phyloP scores from a whole-genome alignment of 2,113 vertebrate species.

The Prinia subflava region DNA sequence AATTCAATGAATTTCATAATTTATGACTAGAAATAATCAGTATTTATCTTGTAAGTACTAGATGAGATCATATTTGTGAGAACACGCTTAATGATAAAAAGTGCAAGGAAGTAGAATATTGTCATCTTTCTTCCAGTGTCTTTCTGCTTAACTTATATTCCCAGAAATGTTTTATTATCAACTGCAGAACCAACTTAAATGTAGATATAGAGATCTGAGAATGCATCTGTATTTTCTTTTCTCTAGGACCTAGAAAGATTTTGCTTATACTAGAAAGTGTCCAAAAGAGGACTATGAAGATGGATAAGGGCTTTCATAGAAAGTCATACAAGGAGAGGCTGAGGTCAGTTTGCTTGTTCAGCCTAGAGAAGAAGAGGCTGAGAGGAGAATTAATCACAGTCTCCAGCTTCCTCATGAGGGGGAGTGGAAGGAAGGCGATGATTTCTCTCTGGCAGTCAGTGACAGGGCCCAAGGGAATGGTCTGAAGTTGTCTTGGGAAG shows the following conservation, averaged over 20 bases:
- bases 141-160: background rate
- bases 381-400: background rate
- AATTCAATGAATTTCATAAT: background rate
- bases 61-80: background rate
- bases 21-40: background rate
- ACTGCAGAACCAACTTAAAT: background rate
- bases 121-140: background rate
- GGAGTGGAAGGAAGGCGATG: accelerated
- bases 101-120: background rate
- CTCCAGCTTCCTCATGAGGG: background rate
- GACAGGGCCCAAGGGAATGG: background rate
- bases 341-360: background rate
- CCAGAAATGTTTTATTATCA: background rate
- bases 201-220: background rate
- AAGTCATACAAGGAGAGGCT: background rate
- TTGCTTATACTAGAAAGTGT: background rate
- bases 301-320: background rate
- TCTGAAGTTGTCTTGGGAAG: background rate
- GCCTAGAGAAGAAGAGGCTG: background rate
- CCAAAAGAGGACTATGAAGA: background rate
- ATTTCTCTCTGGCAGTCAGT: background rate
- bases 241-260: background rate
- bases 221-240: background rate
- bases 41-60: background rate
- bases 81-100: background rate